These are phyloP conservation scores for Micrasema longulum DNA, from an alignment of 1,140 invertebrate species.

Conservation along the genomic window DNA sequence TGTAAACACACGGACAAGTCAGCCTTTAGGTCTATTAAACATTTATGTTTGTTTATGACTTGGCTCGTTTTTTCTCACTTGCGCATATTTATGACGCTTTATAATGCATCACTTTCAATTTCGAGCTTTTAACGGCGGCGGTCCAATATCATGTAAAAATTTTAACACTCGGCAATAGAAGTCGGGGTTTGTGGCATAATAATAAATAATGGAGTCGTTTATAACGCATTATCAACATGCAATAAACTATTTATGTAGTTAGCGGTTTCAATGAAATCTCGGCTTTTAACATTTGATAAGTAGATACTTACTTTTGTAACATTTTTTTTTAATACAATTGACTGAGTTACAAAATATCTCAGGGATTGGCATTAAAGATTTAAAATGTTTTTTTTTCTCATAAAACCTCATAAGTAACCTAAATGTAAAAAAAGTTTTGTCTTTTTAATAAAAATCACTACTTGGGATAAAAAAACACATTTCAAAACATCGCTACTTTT, in stretches of 20 bases:
- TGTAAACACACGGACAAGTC: conserved; percentile 45
- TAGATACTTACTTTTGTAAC: no score
- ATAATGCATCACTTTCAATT: conserved; percentile 42
- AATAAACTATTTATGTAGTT: conserved; percentile 24
- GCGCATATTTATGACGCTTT: conserved; percentile 41
- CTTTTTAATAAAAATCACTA: no score
- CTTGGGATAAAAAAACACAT: no score
- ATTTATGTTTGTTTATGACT: conserved; percentile 44
- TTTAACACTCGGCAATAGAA: conserved; percentile 30
- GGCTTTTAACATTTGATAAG: background rate
- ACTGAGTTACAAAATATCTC: no score
- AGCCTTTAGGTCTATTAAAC: conserved; percentile 38
- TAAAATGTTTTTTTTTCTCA: no score
- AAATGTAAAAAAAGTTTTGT: no score
- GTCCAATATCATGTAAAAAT: conserved; percentile 30
- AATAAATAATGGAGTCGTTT: conserved; percentile 36
- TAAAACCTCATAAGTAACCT: no score
- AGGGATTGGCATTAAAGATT: no score
- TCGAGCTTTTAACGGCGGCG: conserved; percentile 34
- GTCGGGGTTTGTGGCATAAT: conserved; percentile 26
- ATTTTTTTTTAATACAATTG: no score
- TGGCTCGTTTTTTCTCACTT: conserved; percentile 42
- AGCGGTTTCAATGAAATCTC: conserved; percentile 13
- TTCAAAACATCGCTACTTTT: no score
- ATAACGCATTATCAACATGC: conserved; percentile 30